Conservation (phyloP, 2,888 invertebrate species). For the Amphipoea oculea region DNA sequence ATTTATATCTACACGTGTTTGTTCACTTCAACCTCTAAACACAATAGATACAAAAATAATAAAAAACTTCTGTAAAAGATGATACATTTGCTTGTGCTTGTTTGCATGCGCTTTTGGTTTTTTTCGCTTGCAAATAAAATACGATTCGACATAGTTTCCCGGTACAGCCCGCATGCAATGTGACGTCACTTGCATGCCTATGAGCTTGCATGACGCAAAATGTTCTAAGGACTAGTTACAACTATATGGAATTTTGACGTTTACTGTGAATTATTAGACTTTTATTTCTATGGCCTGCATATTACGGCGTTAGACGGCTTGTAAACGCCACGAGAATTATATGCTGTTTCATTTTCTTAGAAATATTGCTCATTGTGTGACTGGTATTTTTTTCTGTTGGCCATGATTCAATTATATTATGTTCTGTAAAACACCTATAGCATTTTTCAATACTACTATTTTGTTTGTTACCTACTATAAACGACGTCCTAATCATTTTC, state of each 20-base stretch:
- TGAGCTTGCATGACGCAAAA: slow-evolving; percentile 54
- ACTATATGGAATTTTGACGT: slow-evolving; percentile 39
- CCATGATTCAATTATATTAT: slow-evolving; percentile 7
- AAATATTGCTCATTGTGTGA: slow-evolving; percentile 38
- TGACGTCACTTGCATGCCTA: slow-evolving; percentile 50
- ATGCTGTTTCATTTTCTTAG: slow-evolving; percentile 44
- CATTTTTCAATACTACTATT: background rate
- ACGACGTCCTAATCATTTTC: background rate
- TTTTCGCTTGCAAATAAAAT: slow-evolving; percentile 40
- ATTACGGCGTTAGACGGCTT: slow-evolving; percentile 26
- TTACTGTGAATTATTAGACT: slow-evolving; percentile 50
- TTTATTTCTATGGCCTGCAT: slow-evolving; percentile 48
- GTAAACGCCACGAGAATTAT: slow-evolving; percentile 37
- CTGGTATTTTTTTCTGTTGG: slow-evolving; percentile 1
- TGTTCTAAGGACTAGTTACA: slow-evolving; percentile 13
- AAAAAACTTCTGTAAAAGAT: slow-evolving; percentile 37
- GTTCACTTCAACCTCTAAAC: slow-evolving; percentile 45
- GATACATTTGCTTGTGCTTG: slow-evolving; percentile 5
- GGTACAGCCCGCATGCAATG: slow-evolving; percentile 50
- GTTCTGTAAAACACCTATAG: background rate
- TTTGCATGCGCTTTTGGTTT: background rate
- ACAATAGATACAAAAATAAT: slow-evolving; percentile 38
- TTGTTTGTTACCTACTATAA: background rate
- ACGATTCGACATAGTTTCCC: slow-evolving; percentile 47
- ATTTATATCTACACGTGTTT: background rate